Evolutionary conservation across 2,113 vertebrate genomes (phyloP), one percentile per base, ranked within the genome.

Genomic region (Oreochromis aureus): DNA sequence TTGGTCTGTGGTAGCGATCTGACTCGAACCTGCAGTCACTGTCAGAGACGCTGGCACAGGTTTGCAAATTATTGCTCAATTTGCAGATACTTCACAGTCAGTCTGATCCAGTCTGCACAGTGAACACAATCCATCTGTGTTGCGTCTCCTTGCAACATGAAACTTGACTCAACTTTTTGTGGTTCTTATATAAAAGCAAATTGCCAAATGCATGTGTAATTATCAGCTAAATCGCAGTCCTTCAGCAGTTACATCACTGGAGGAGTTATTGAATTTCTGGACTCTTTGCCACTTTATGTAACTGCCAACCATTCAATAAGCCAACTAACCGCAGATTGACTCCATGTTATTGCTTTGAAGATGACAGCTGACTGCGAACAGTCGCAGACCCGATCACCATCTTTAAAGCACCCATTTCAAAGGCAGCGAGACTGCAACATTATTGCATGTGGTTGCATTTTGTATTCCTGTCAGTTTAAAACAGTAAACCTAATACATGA

Each of bases 31-130:
- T 18, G 46, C 16, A 51, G 15, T 16, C 6, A 7, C 3, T 8
- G 16, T 51, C 7, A 32, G 56, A 59, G 0, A 32, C 0, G 3
- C 3, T 10, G 27, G 8, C 30, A 34, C 30, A 11, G 34, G 59
- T 63, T 63, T 63, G 9, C 16, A 63, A 36, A 36, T 4, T 36
- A 30, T 34, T 36, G 16, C 32, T 19, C 9, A 0, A 34, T 34
- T 63, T 63, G 6, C 30, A 63, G 30, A 63, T 19, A 19, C 59
- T 5, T 18, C 0, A 32, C 27, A 59, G 56, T 59, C 24, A 3
- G 13, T 58, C 12, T 7, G 24, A 27, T 5, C 55, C 55, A 3
- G 24, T 30, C 56, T 16, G 56, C 56, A 59, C 56, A 5, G 10
- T 32, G 7, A 61, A 2, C 5, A 32, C 27, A 18, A 61, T 18